Evolutionary conservation across 2,797 vertebrate genomes (phyloP).

Genomic region (Mormyrus proboscirostris): DNA sequence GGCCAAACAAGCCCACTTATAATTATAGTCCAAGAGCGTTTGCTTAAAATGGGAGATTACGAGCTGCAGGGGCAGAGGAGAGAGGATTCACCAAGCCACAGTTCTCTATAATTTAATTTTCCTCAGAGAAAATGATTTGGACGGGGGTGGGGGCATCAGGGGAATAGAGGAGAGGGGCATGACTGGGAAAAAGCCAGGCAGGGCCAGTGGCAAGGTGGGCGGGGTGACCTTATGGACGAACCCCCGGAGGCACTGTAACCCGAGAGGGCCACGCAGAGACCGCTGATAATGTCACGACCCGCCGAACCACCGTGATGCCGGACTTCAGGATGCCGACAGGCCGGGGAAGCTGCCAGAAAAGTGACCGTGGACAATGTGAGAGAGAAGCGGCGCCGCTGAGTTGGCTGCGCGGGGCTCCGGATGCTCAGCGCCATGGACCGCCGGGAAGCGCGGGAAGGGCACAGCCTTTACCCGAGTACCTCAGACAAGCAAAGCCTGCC

Average conservation of each 20-base stretch:
- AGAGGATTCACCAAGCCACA: neutral
- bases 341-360: neutral
- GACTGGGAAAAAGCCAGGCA: neutral
- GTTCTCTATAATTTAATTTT: slow-evolving; percentile 7
- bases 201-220: neutral
- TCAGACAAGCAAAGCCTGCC: neutral
- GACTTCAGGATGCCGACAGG: neutral
- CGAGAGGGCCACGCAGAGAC: neutral
- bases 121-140: neutral
- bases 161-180: neutral
- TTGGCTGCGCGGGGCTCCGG: neutral
- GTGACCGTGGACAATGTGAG: neutral
- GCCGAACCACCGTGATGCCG: neutral
- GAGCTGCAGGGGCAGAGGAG: slow-evolving; percentile 23
- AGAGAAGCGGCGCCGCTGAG: neutral
- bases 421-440: neutral
- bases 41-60: slow-evolving; percentile 40
- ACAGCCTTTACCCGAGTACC: neutral
- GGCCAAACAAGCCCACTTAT: slow-evolving; percentile 41
- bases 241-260: neutral
- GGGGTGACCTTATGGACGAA: neutral
- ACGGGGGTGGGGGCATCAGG: neutral
- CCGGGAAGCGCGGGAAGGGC: neutral
- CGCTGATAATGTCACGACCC: neutral
- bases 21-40: slow-evolving; percentile 41